Evolutionary conservation across 2,888 invertebrate species (phyloP).

Genomic region (Rhagonycha fulva): DNA sequence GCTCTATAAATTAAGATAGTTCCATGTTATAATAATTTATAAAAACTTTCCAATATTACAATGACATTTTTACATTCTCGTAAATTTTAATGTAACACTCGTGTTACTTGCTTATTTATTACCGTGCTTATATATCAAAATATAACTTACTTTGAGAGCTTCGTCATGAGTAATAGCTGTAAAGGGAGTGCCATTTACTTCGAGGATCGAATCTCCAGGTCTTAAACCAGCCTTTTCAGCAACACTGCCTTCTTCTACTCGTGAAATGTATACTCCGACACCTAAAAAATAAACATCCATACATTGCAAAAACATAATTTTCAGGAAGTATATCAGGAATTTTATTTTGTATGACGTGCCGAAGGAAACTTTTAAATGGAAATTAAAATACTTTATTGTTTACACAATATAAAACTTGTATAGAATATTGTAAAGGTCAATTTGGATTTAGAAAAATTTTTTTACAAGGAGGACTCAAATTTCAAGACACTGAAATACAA

Average conservation of each 20-base stretch:
- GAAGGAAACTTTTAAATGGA: background rate
- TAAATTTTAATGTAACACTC: background rate
- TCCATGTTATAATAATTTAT: background rate
- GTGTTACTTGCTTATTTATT: background rate
- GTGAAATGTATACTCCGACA: constrained; percentile 88
- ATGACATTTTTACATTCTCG: background rate
- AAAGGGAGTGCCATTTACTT: constrained; percentile 93
- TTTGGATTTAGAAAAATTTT: too few species aligned
- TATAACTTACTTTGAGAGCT: constrained; percentile 78
- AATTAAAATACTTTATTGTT: background rate
- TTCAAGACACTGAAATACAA: too few species aligned
- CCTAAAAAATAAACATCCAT: constrained; percentile 54
- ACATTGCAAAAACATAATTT: background rate
- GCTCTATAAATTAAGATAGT: too few species aligned
- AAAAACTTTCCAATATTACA: background rate
- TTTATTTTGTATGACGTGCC: background rate
- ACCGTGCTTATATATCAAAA: background rate
- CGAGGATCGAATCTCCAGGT: constrained; percentile 92
- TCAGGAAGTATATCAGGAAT: background rate
- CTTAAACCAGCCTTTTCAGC: constrained; percentile 86
- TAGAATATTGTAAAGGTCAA: too few species aligned
- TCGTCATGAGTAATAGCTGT: constrained; percentile 91
- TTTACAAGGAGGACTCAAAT: too few species aligned
- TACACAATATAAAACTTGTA: background rate
- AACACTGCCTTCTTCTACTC: constrained; percentile 88